Evolutionary conservation across 2,113 vertebrate genomes (phyloP).

Genomic region (Hystrix brachyura): DNA sequence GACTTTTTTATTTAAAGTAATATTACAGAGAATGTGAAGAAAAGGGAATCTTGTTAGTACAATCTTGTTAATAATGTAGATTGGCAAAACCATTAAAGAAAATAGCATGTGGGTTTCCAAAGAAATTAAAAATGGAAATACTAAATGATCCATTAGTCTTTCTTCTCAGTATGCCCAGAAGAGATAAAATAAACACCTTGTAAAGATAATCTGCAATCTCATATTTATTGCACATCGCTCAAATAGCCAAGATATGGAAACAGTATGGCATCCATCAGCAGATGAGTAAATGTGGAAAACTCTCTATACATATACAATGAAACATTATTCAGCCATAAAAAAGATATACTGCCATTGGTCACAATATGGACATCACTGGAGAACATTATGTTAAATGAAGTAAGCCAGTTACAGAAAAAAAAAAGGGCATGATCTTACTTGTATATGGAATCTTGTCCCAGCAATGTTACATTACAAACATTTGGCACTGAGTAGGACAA

Average conservation of each 20-base stretch:
- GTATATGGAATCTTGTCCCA: neutral
- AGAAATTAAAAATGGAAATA: neutral
- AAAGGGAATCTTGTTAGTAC: neutral
- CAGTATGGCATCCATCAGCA: neutral
- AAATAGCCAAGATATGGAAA: no score
- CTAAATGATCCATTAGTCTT: neutral
- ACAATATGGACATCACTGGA: neutral
- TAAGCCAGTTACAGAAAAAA: neutral
- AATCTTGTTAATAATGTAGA: neutral
- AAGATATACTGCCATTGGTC: neutral
- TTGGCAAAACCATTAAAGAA: neutral
- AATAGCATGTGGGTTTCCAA: neutral
- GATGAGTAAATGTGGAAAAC: neutral
- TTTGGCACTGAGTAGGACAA: slow-evolving; percentile 59
- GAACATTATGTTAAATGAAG: neutral
- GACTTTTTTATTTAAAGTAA: neutral
- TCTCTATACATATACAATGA: neutral
- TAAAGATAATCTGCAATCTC: neutral
- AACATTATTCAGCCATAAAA: neutral
- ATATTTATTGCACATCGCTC: neutral
- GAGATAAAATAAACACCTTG: neutral
- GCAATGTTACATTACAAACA: neutral
- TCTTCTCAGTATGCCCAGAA: neutral
- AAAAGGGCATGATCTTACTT: neutral
- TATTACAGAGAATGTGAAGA: neutral